Evolutionary conservation across 2,888 invertebrate genomes (phyloP).

Genomic region (Punctoribates punctum): DNA sequence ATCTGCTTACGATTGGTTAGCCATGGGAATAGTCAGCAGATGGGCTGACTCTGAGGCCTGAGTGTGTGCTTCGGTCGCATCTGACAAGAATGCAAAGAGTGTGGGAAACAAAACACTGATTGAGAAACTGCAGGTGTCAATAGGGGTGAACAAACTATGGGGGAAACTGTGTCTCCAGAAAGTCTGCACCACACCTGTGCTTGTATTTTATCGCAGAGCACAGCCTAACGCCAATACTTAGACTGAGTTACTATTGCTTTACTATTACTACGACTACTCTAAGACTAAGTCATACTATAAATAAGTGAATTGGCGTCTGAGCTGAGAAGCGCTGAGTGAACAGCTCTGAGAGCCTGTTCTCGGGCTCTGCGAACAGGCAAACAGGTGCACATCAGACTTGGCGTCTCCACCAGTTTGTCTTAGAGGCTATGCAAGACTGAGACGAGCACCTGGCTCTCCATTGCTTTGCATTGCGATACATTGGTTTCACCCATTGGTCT

Average conservation of each 20-base stretch:
- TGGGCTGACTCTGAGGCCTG: background rate
- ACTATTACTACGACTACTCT: slow-evolving; percentile 13
- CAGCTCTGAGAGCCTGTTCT: background rate
- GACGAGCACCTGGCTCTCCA: background rate
- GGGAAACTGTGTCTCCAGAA: slow-evolving; percentile 22
- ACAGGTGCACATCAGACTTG: slow-evolving; percentile 18
- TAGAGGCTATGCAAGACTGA: background rate
- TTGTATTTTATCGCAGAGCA: background rate
- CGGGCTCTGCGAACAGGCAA: background rate
- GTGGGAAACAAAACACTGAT: slow-evolving; percentile 32
- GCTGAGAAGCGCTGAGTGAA: background rate
- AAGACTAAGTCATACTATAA: slow-evolving; percentile 10
- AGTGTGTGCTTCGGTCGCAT: slow-evolving; percentile 2
- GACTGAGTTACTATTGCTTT: background rate
- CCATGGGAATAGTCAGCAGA: slow-evolving; percentile 14
- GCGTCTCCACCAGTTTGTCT: slow-evolving; percentile 2
- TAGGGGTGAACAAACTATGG: slow-evolving; percentile 17
- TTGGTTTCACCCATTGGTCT: slow-evolving; percentile 10
- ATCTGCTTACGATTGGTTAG: slow-evolving; percentile 26
- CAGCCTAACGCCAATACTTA: slow-evolving; percentile 1
- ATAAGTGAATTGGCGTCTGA: background rate
- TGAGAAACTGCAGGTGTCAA: slow-evolving; percentile 27
- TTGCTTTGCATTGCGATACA: background rate
- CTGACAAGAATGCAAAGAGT: slow-evolving; percentile 22
- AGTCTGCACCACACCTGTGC: slow-evolving; percentile 24